Evolutionary conservation across 2,888 invertebrate species (phyloP).

Genomic region (Deroplatys truncata): DNA sequence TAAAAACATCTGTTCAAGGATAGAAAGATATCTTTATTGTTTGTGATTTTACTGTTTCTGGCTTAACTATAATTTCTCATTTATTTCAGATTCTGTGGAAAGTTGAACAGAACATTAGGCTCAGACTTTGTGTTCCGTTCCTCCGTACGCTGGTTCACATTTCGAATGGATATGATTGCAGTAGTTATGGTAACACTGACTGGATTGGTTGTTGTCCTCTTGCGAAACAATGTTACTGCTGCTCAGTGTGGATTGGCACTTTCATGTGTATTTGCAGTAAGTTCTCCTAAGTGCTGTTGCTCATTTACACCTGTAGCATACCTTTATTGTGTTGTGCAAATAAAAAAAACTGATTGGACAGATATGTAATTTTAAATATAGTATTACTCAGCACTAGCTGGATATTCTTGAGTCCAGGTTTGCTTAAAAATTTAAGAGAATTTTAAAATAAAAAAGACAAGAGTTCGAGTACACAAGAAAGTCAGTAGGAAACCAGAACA

Average conservation of each 20-base stretch:
- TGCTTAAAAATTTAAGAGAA: too few species aligned
- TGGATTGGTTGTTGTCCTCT: slow-evolving; percentile 46
- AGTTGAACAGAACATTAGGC: slow-evolving; percentile 44
- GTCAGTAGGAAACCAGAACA: too few species aligned
- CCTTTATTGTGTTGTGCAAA: too few species aligned
- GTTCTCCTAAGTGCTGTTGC: not conserved
- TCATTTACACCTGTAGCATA: not conserved
- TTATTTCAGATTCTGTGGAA: slow-evolving; percentile 41
- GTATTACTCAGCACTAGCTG: too few species aligned
- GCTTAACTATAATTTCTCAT: not conserved
- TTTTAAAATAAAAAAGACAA: too few species aligned
- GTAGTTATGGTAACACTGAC: slow-evolving; percentile 44
- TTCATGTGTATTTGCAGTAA: slow-evolving; percentile 49
- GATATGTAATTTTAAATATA: too few species aligned
- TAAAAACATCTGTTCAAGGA: too few species aligned
- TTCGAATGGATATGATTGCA: slow-evolving; percentile 43
- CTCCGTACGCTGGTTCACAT: slow-evolving; percentile 46
- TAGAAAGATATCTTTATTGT: too few species aligned
- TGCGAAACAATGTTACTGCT: slow-evolving; percentile 41
- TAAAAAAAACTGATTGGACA: too few species aligned
- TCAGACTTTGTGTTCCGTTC: slow-evolving; percentile 45
- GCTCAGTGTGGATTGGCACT: slow-evolving; percentile 52
- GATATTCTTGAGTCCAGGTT: too few species aligned
- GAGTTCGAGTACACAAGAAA: too few species aligned
- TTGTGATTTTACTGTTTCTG: too few species aligned